These are phyloP conservation scores for Tachystola acroxantha DNA, from an alignment of 2,888 invertebrate genomes.

Conservation along the genomic window DNA sequence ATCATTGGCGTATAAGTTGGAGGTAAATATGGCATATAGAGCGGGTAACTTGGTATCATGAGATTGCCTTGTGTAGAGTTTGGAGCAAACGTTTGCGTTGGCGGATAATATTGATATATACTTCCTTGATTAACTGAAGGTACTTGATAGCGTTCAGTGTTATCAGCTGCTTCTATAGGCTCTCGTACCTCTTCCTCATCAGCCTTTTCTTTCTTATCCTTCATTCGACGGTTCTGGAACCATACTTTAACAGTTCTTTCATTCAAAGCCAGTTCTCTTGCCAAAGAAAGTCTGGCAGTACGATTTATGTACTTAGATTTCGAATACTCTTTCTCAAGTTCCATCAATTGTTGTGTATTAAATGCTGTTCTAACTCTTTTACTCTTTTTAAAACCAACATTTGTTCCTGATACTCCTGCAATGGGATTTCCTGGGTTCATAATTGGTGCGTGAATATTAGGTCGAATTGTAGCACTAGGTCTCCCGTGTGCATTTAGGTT, in stretches of 20 bases:
- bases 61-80: too few relatives aligned
- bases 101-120: too few relatives aligned
- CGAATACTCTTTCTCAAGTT: neutral
- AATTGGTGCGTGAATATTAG: neutral
- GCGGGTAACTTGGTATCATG: too few relatives aligned
- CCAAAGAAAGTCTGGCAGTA: neutral
- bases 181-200: neutral
- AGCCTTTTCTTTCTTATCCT: slow-evolving; percentile 6
- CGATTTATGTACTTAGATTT: slow-evolving; percentile 6
- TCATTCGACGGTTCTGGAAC: slow-evolving; percentile 10
- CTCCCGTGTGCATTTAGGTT: neutral
- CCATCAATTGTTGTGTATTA: neutral
- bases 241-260: slow-evolving; percentile 5
- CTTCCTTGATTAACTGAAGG: too few relatives aligned
- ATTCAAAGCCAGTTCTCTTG: neutral
- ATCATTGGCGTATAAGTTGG: neutral
- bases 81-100: too few relatives aligned
- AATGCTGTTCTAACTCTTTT: neutral
- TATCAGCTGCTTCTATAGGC: too few relatives aligned
- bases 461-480: neutral
- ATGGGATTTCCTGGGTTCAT: neutral
- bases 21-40: too few relatives aligned
- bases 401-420: neutral
- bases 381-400: neutral
- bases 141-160: too few relatives aligned